Percentiles rank a stretch among this genome's conserved stretches.
phyloP scores from a whole-genome alignment of 2,113 vertebrate species.

The Symphodus melops region DNA sequence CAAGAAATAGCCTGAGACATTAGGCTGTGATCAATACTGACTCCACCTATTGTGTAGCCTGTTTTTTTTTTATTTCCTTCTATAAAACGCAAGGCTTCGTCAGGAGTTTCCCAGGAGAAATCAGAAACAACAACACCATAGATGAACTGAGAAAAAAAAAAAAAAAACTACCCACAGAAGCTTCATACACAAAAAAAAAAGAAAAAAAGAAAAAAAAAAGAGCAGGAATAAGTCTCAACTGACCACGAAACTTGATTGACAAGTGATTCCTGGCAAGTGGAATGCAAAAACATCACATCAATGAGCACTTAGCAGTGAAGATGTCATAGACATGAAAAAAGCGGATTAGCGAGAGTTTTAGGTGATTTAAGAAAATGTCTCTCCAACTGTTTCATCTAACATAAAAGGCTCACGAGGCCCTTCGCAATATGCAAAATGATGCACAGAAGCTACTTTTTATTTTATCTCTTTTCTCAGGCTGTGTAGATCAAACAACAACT shows the following conservation, averaged over 20 bases:
- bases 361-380: conserved; percentile 58
- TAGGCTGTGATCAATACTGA: conserved; percentile 29
- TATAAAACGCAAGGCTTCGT: conserved; percentile 22
- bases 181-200: conserved; percentile 25
- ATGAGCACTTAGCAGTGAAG: conserved; percentile 28
- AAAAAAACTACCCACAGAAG: conserved; percentile 11
- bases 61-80: conserved; percentile 59
- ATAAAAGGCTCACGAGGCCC: conserved; percentile 54
- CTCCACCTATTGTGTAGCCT: conserved; percentile 30
- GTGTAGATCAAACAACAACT: conserved; percentile 55
- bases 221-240: conserved; percentile 11
- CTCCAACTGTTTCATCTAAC: conserved; percentile 56
- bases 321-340: conserved; percentile 42
- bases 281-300: conserved; percentile 42
- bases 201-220: conserved; percentile 12
- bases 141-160: conserved; percentile 11
- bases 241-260: conserved; percentile 49
- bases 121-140: conserved; percentile 39
- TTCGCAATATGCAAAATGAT: conserved; percentile 53
- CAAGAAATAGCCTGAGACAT: conserved; percentile 25
- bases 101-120: conserved; percentile 53
- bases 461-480: conserved; percentile 47
- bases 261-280: conserved; percentile 26
- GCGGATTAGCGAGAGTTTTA: conserved; percentile 41
- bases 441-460: conserved; percentile 51